Evolutionary conservation across 2,888 invertebrate genomes (phyloP), one percentile per base, ranked within the genome.

Genomic region (Cheilosia scutellata): DNA sequence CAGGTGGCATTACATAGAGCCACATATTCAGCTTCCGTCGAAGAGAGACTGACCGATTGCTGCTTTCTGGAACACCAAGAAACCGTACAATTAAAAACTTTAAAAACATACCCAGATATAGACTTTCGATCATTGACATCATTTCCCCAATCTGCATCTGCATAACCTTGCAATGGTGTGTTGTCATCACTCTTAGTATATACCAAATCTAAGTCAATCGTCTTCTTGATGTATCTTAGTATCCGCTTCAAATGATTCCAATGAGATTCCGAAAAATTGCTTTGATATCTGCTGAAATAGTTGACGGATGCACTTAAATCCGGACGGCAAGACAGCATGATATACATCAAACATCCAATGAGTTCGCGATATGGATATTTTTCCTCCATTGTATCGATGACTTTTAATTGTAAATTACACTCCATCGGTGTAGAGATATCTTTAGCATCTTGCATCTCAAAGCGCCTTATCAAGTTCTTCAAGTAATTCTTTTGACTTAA

Each of bases 111-210:
- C 42, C 42, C 42, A 42, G n/a, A 3, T 42, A 42, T 42, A 2
- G n/a, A 42, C n/a, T 42, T 42, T 42, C n/a, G 42, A n/a, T 42
- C n/a, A 4, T 42, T 42, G 42, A 42, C 42, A 42, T n/a, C 11
- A 42, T n/a, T 42, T 42, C 42, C 42, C 42, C 42, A 42, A 42
- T 42, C 42, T 2, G 42, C 42, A 42, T 42, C 42, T 42, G 42
- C 42, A 13, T 42, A n/a, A n/a, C 42, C 40, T 40, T 40, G 40
- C 13, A 13, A 40, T 40, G 9, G 40, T 40, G 40, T 40, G 40
- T 7, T 40, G 42, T 42, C 42, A n/a, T 42, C 5, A 42, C 5
- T 42, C 4, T n/a, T 42, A n/a, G n/a, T 13, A 5, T 42, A 42
- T 42, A 42, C 4, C 5, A n/a, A 13, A 5, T 42, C 13, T 2